A percentile compares a stretch with the other conserved stretches of the same genome.
These are phyloP conservation scores for Antennarius maculatus DNA, from an alignment of 2,797 vertebrate genomes.

Conservation along the genomic window DNA sequence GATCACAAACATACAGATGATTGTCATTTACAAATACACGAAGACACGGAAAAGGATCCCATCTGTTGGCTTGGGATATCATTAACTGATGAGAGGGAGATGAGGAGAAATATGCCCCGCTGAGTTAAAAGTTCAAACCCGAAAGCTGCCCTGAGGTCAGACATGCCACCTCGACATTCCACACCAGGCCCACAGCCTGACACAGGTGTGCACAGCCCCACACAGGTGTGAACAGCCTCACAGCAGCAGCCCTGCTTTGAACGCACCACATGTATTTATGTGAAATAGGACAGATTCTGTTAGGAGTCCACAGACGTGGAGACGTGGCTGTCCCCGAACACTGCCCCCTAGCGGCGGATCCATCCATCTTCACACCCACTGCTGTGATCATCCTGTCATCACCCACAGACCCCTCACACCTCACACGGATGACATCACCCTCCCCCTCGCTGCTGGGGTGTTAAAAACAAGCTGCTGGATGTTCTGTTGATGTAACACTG, in stretches of 20 bases:
- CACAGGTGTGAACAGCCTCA: neutral
- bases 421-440: constrained; percentile 43
- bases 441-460: neutral
- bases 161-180: constrained; percentile 44
- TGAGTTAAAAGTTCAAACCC: constrained; percentile 1
- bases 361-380: constrained; percentile 13
- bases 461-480: neutral
- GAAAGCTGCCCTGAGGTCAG: constrained; percentile 13
- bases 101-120: constrained; percentile 3
- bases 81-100: neutral
- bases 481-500: neutral
- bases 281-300: neutral
- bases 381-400: constrained; percentile 36
- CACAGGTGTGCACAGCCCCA: constrained; percentile 31
- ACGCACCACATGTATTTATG: neutral
- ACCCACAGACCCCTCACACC: constrained; percentile 22
- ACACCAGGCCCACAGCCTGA: constrained; percentile 42
- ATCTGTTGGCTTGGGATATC: neutral
- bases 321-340: constrained; percentile 46
- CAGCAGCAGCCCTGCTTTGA: neutral
- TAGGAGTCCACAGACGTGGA: constrained; percentile 18
- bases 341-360: constrained; percentile 52
- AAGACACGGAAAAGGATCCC: neutral
- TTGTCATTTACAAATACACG: neutral
- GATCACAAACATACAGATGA: constrained; percentile 39